These are phyloP conservation scores for Trichonephila inaurata DNA, from an alignment of 1,140 invertebrate genomes.

Conservation along the genomic window DNA sequence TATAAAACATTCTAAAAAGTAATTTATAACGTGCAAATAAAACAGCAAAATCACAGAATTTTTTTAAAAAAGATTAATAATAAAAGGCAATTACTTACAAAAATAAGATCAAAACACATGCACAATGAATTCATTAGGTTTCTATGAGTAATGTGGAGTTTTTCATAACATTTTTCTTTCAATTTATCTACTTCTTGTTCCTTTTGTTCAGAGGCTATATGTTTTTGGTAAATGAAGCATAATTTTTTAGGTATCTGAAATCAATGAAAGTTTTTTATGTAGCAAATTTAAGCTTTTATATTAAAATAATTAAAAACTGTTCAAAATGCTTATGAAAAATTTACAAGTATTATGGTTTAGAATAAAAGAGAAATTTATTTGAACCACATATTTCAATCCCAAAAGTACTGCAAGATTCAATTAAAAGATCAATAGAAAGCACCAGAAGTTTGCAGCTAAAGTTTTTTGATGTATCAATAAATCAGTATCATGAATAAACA, in stretches of 20 bases:
- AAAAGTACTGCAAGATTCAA: too few species aligned
- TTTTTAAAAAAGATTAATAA: neutral
- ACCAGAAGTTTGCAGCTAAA: too few species aligned
- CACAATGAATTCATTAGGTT: conserved; percentile 39
- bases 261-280: neutral
- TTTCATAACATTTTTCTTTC: neutral
- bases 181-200: neutral
- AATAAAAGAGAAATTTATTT: too few species aligned
- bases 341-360: too few species aligned
- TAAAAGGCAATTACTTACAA: neutral
- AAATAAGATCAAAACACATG: conserved; percentile 14
- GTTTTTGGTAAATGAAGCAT: conserved; percentile 14
- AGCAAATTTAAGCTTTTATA: too few species aligned
- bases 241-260: conserved; percentile 34
- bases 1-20: too few species aligned
- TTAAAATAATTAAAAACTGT: too few species aligned
- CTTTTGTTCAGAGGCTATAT: neutral
- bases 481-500: too few species aligned
- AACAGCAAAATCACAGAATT: neutral
- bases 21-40: neutral
- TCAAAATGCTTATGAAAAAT: too few species aligned
- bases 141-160: conserved; percentile 7
- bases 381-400: too few species aligned
- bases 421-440: too few species aligned
- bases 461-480: too few species aligned